Conservation (phyloP, 2,888 invertebrate genomes). For the Gisinianus flammeolus region DNA sequence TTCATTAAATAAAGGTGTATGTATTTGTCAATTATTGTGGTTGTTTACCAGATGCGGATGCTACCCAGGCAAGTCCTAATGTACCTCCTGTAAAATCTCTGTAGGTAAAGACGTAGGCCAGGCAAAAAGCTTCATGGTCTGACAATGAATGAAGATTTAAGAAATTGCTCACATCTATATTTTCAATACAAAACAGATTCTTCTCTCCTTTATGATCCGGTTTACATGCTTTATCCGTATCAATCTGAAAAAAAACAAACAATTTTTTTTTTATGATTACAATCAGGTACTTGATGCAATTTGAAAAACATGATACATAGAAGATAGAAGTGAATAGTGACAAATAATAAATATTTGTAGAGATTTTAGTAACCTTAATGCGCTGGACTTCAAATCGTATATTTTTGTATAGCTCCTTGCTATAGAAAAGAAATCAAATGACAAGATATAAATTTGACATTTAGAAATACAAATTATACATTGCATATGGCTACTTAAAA, state of each 20-base stretch:
- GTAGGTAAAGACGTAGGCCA: constrained; percentile 99
- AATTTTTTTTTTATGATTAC: not conserved
- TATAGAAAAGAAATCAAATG: too few relatives aligned
- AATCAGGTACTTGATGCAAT: not conserved
- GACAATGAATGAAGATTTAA: constrained; percentile 95
- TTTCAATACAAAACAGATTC: constrained; percentile 92
- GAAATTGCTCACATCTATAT: constrained; percentile 99
- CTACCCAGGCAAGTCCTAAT: constrained; percentile 98
- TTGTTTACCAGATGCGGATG: constrained; percentile 77
- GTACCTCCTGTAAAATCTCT: constrained; percentile 98
- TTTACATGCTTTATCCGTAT: constrained; percentile 82
- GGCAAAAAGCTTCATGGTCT: constrained; percentile 97
- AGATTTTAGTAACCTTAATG: constrained; percentile 70
- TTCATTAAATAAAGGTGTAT: not conserved
- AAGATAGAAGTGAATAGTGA: too few relatives aligned
- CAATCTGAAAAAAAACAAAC: constrained; percentile 73
- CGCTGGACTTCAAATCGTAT: constrained; percentile 96
- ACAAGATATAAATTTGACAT: too few relatives aligned
- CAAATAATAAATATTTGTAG: not conserved
- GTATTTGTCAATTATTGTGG: not conserved
- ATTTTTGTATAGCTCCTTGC: constrained; percentile 73
- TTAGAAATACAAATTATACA: too few relatives aligned
- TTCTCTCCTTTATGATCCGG: constrained; percentile 71
- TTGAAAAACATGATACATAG: too few relatives aligned
- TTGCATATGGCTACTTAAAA: too few relatives aligned